These are phyloP conservation scores for Sciurus vulgaris DNA, from an alignment of 2,797 vertebrate genomes.

Conservation along the genomic window DNA sequence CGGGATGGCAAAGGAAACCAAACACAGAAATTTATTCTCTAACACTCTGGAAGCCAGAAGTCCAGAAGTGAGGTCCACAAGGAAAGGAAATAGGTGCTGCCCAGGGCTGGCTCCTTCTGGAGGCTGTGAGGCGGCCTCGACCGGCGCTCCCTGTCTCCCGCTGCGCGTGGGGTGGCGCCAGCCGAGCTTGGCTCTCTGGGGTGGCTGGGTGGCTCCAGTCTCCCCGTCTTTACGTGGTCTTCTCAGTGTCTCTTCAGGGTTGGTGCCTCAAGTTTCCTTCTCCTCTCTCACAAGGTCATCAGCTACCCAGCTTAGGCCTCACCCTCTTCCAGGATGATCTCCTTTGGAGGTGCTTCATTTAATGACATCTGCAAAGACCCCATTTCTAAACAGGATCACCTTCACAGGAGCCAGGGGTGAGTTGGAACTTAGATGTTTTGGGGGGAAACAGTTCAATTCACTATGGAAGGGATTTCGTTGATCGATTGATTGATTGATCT, in stretches of 20 bases:
- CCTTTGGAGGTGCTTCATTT: background rate
- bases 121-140: too few species aligned
- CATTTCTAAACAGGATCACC: too few species aligned
- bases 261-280: background rate
- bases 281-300: background rate
- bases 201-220: accelerated
- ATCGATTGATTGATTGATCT: background rate
- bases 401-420: background rate
- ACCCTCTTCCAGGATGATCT: background rate
- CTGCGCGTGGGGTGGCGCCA: accelerated
- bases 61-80: background rate
- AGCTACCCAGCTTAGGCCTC: background rate
- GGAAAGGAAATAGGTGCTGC: too few species aligned
- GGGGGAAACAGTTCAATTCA: background rate
- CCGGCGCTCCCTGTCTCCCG: accelerated
- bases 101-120: background rate
- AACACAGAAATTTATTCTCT: background rate
- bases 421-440: background rate
- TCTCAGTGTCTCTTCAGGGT: background rate
- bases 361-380: too few species aligned
- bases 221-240: background rate
- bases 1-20: too few species aligned
- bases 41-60: background rate
- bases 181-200: accelerated
- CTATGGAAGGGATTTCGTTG: background rate